Evolutionary conservation across 2,888 invertebrate genomes (phyloP).

Genomic region (Timema podura): DNA sequence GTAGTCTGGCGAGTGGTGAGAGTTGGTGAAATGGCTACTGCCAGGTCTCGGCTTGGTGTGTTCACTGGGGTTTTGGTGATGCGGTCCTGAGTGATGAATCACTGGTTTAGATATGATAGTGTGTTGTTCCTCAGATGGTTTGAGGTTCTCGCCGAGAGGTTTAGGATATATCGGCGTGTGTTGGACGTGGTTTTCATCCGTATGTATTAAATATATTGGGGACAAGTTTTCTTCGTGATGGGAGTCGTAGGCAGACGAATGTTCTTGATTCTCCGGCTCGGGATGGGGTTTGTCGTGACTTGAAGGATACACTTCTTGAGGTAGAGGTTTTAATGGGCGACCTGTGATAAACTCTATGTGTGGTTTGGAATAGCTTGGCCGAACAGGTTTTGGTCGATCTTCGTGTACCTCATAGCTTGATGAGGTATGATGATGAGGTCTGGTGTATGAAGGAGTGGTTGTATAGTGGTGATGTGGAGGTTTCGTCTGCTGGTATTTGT

Average conservation of each 20-base stretch:
- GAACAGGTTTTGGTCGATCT: not conserved
- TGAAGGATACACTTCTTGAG: not conserved
- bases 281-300: slow-evolving; percentile 10
- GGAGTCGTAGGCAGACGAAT: not conserved
- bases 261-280: not conserved
- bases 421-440: not conserved
- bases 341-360: slow-evolving; percentile 7
- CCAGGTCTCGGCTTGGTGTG: not conserved
- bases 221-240: not conserved
- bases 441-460: not conserved
- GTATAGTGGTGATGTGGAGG: slow-evolving; percentile 5
- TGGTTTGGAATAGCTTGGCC: slow-evolving; percentile 16
- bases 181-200: slow-evolving; percentile 11
- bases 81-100: not conserved
- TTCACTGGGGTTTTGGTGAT: not conserved
- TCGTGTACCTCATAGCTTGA: slow-evolving; percentile 2
- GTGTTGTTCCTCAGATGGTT: slow-evolving; percentile 13
- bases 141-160: slow-evolving; percentile 8
- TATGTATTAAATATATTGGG: slow-evolving; percentile 1
- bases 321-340: not conserved
- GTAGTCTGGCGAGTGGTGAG: too few relatives aligned
- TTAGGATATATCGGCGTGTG: slow-evolving; percentile 8
- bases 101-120: slow-evolving; percentile 3
- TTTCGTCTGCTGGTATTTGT: slow-evolving; percentile 7
- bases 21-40: too few relatives aligned